These are phyloP conservation scores for Psettodes erumei DNA, from an alignment of 2,113 vertebrate species.

Conservation along the genomic window DNA sequence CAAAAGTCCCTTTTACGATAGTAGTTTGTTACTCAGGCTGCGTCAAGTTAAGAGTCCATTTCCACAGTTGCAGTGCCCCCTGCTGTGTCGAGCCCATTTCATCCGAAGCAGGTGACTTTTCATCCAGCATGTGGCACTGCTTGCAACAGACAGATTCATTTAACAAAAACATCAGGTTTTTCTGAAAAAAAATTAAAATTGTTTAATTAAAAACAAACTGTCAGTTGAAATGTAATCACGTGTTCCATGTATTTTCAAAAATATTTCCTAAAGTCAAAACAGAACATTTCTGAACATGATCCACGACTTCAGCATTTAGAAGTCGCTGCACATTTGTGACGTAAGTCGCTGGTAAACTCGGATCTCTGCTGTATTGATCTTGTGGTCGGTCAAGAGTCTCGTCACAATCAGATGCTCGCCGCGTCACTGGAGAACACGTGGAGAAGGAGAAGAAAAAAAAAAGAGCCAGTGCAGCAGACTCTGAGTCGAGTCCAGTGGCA, in stretches of 20 bases:
- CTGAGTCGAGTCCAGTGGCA: slow-evolving; percentile 21
- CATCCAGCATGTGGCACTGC: background rate
- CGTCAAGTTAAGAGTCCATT: slow-evolving; percentile 36
- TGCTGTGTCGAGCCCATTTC: slow-evolving; percentile 56
- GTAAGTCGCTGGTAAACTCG: slow-evolving; percentile 35
- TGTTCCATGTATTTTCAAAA: slow-evolving; percentile 21
- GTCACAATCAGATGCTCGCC: slow-evolving; percentile 5
- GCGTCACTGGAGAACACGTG: slow-evolving; percentile 27
- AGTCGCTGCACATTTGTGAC: slow-evolving; percentile 22
- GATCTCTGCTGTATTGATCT: slow-evolving; percentile 31
- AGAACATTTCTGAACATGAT: slow-evolving; percentile 20
- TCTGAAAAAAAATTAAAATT: background rate
- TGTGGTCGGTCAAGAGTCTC: background rate
- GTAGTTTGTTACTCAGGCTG: background rate
- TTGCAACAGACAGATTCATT: slow-evolving; percentile 10
- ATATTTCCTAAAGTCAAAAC: slow-evolving; percentile 19
- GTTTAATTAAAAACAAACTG: background rate
- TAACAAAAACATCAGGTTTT: background rate
- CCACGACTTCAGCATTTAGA: slow-evolving; percentile 28
- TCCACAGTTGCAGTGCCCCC: slow-evolving; percentile 74
- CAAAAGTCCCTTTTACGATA: background rate
- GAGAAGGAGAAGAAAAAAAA: no score
- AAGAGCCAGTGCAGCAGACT: slow-evolving; percentile 8
- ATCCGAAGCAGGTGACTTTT: slow-evolving; percentile 17
- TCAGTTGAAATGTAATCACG: slow-evolving; percentile 5